Base-by-base conservation (phyloP, 2,797 vertebrate species). In the Botia almorhae region DNA sequence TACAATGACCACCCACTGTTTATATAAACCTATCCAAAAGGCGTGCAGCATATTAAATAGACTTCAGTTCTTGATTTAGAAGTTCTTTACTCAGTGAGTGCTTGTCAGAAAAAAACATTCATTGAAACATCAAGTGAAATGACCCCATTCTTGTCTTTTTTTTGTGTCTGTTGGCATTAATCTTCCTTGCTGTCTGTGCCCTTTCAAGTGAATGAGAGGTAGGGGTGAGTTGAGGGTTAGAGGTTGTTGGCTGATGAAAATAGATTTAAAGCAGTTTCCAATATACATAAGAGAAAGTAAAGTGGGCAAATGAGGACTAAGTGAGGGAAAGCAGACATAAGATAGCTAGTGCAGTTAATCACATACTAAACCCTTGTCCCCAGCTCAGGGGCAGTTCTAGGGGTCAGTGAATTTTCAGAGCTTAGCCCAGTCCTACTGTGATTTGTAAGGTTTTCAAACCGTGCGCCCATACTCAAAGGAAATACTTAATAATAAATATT, bases 181-280 rank as follows among this genome's bases (percentile, higher is more conserved):
- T 77, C 23, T 69, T 10, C 21, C 11, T 60, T 6, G 29, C n/a
- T 67, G 61, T 76, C 61, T 76, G 2, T 67, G 29, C 19, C 3
- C 48, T 76, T 67, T 67, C 50, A 60, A 48, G 21, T 43, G 43
- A 78, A 23, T 3, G 1, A 63, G 29, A 21, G 17, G 6, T 69
- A 29, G 7, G 53, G 65, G 56, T 78, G 48, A 51, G 46, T 29
- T 67, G 60, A 6, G 61, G 70, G 69, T 23, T 76, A 63, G 19
- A 48, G 21, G 77, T 68, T 68, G 39, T 72, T 56, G 51, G 69
- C 17, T 68, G 33, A 80, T 64, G 14, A 51, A 80, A 80, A 80
- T 58, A 56, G 33, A 65, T 65, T 73, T 50, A 72, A 67, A 73
- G 13, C 43, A 21, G 48, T 53, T 61, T 69, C 60, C 2, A 17